Evolutionary conservation across 2,888 invertebrate species (phyloP).

Genomic region (Plagodis dolabraria): DNA sequence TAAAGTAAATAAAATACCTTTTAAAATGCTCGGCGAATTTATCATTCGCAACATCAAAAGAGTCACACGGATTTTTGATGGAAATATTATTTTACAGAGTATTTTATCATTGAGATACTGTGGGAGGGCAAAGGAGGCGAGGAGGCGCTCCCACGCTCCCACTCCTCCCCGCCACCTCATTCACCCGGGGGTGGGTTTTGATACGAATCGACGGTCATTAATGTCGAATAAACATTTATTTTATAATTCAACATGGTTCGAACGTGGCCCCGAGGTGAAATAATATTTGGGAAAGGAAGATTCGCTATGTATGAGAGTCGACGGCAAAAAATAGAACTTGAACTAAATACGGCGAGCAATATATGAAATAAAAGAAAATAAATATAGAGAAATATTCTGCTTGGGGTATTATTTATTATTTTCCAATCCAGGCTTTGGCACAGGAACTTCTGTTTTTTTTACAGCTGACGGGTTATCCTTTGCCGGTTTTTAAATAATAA

Average conservation of each 20-base stretch:
- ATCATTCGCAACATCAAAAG: slow-evolving; percentile 19
- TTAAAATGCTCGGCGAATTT: slow-evolving; percentile 23
- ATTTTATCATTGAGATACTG: slow-evolving; percentile 34
- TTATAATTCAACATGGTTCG: slow-evolving; percentile 39
- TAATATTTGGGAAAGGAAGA: slow-evolving; percentile 31
- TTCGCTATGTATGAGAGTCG: background rate
- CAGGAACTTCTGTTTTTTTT: too few species aligned
- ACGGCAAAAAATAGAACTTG: too few species aligned
- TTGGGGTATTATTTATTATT: too few species aligned
- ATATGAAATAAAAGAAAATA: too few species aligned
- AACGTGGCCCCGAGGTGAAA: slow-evolving; percentile 27
- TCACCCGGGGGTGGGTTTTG: slow-evolving; percentile 37
- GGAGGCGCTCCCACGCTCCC: background rate
- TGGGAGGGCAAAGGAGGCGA: background rate
- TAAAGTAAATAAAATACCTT: slow-evolving; percentile 23
- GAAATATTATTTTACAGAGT: slow-evolving; percentile 27
- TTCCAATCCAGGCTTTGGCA: too few species aligned
- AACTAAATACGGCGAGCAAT: too few species aligned
- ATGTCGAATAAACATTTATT: slow-evolving; percentile 59
- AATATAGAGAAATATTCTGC: too few species aligned
- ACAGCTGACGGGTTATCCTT: too few species aligned
- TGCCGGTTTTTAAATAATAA: too few species aligned
- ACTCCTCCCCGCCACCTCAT: slow-evolving; percentile 1
- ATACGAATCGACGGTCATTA: slow-evolving; percentile 59
- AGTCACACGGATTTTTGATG: slow-evolving; percentile 26